A percentile compares a stretch with the other conserved stretches of the same genome.
These are phyloP conservation scores for Aphelenchoides bicaudatus DNA, from an alignment of 2,888 invertebrate species.

Conservation along the genomic window DNA sequence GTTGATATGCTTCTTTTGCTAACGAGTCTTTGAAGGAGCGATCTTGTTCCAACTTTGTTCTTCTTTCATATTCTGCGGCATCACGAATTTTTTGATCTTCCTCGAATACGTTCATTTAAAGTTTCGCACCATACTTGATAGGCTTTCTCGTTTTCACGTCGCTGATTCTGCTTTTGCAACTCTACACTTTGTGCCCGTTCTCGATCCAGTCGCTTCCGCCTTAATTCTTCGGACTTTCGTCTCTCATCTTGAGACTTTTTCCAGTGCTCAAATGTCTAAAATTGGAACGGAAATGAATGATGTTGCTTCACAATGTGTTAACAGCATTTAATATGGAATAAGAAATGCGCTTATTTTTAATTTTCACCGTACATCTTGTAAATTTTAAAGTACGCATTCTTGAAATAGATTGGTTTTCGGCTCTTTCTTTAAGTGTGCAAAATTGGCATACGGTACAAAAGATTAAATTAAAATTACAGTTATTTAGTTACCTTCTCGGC, in stretches of 20 bases:
- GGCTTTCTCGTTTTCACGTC: neutral
- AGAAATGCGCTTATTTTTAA: too few species aligned
- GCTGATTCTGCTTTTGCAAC: neutral
- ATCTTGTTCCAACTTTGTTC: conserved; percentile 18
- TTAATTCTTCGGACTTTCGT: neutral
- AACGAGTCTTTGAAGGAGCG: conserved; percentile 27
- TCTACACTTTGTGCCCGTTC: neutral
- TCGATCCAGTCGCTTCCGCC: neutral
- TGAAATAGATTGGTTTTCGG: too few species aligned
- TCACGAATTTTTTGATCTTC: conserved; percentile 2
- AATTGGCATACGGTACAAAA: too few species aligned
- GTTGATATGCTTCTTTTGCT: conserved; percentile 30
- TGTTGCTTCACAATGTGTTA: neutral
- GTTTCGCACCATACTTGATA: neutral
- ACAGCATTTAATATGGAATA: neutral
- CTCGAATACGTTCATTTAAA: conserved; percentile 1
- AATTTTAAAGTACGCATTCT: too few species aligned
- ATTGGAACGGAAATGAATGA: neutral
- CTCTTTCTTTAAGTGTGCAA: too few species aligned
- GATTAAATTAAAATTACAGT: too few species aligned
- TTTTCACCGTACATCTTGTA: too few species aligned
- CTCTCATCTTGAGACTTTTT: neutral
- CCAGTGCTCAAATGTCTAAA: conserved; percentile 2
- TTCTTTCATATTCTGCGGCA: conserved; percentile 19
- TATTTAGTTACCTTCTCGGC: conserved; percentile 32